Base-by-base conservation (phyloP, 1,140 invertebrate species). In the Archivesica marissinica region DNA sequence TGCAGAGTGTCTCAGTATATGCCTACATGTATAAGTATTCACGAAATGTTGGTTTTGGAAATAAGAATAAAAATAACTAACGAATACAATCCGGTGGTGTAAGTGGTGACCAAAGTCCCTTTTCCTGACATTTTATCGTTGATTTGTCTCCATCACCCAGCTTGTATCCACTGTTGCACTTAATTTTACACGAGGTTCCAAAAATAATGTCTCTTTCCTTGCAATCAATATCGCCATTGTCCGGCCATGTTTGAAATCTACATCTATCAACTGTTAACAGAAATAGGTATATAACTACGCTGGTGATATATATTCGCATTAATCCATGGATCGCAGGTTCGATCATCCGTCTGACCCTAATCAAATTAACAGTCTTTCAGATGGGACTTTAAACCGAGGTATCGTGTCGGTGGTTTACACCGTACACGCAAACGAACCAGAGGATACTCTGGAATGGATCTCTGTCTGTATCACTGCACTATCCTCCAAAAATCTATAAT, bases 171-270 rank as follows among this genome's bases (percentile, higher is more conserved):
- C 9, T 7, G 25, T 50, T 13, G 35, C 70, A 75, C 7, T 4
- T 75, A 4, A 75, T 25, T 33, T 15, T 75, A 52, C 70, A 75
- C 3, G 13, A 33, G 2, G 70, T 50, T 7, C 70, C 70, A 52
- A n/a, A 50, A 3, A 75, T 75, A 4, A 41, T 47, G 23, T 44
- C 64, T n/a, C 15, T 17, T 17, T 20, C 41, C 25, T 35, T 3
- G n/a, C 70, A 75, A 20, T 52, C 41, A 25, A 75, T 50, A 50
- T 75, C 20, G 9, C 70, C 70, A 50, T 75, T 75, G 17, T 75
- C 30, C 28, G 70, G 70, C 39, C 47, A 75, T 52, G 2, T 47
- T 4, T 25, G 39, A 52, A 33, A 33, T 39, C 41, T 30, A 25
- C 70, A 75, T 25, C 41, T 47, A 9, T 50, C 47, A 2, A 75